Percentiles rank a stretch among this genome's conserved stretches.
Conservation (phyloP, 2,113 vertebrate genomes). For the Rhipidura dahli region DNA sequence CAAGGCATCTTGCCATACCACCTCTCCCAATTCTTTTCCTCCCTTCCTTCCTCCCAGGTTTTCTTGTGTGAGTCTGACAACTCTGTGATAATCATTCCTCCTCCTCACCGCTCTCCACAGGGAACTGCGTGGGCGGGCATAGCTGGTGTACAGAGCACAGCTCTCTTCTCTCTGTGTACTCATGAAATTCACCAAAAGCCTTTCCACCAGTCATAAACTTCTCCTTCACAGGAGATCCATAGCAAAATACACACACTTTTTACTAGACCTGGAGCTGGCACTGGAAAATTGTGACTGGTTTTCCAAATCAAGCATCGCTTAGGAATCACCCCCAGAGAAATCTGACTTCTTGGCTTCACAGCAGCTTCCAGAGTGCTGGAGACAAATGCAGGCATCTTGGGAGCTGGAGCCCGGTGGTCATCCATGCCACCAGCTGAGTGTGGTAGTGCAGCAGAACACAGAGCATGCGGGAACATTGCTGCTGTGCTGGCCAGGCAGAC, state of each 20-base stretch:
- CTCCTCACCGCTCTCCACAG: background rate
- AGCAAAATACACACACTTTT: background rate
- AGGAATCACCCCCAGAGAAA: background rate
- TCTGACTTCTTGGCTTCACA: background rate
- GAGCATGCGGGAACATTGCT: background rate
- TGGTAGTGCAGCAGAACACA: background rate
- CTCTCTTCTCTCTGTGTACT: background rate
- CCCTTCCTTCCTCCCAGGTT: background rate
- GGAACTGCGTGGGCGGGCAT: background rate
- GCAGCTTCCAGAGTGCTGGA: background rate
- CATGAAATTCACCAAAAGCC: background rate
- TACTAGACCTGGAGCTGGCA: background rate
- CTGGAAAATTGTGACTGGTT: background rate
- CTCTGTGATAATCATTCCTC: background rate
- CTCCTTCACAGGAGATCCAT: background rate
- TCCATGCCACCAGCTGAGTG: background rate
- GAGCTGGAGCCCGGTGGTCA: background rate
- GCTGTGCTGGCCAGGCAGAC: background rate
- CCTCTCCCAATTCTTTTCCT: background rate
- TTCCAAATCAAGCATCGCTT: background rate
- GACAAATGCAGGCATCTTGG: background rate
- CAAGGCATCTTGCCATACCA: background rate
- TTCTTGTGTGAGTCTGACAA: background rate
- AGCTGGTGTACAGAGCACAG: background rate
- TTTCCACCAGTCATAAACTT: background rate